Evolutionary conservation across 2,888 invertebrate species (phyloP).

Genomic region (Perizoma flavofasciatum): DNA sequence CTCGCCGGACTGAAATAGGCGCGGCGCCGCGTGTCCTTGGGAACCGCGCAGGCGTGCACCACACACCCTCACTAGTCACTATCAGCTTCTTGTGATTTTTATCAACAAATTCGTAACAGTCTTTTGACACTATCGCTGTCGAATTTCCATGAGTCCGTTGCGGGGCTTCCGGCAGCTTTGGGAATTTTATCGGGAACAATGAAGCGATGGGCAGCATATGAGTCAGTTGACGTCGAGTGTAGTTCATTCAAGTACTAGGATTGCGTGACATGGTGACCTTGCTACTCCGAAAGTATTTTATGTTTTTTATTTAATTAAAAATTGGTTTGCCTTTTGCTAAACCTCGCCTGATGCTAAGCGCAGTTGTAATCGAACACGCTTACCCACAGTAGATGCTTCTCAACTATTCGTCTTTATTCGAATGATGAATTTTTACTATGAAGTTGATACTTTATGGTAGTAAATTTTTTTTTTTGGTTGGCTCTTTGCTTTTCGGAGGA

Average conservation of each 20-base stretch:
- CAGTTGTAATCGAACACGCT: too few relatives aligned
- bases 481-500: too few relatives aligned
- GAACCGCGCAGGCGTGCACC: conserved; percentile 67
- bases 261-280: conserved; percentile 59
- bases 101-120: conserved; percentile 32
- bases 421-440: too few relatives aligned
- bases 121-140: conserved; percentile 25
- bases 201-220: conserved; percentile 41
- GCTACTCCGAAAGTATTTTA: conserved; percentile 30
- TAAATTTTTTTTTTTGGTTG: too few relatives aligned
- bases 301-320: too few relatives aligned
- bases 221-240: conserved; percentile 26
- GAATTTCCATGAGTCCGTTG: conserved; percentile 13
- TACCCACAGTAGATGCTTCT: too few relatives aligned
- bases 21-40: conserved; percentile 75
- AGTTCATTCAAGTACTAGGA: conserved; percentile 44
- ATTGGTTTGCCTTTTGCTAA: too few relatives aligned
- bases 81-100: conserved; percentile 61
- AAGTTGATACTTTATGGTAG: too few relatives aligned
- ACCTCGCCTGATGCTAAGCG: too few relatives aligned
- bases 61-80: conserved; percentile 73
- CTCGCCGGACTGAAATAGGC: conserved; percentile 72
- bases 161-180: conserved; percentile 4
- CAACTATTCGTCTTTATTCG: too few relatives aligned
- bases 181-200: conserved; percentile 14